phyloP scores from a whole-genome alignment of 2,888 invertebrate species.

The Hipparchia semele region DNA sequence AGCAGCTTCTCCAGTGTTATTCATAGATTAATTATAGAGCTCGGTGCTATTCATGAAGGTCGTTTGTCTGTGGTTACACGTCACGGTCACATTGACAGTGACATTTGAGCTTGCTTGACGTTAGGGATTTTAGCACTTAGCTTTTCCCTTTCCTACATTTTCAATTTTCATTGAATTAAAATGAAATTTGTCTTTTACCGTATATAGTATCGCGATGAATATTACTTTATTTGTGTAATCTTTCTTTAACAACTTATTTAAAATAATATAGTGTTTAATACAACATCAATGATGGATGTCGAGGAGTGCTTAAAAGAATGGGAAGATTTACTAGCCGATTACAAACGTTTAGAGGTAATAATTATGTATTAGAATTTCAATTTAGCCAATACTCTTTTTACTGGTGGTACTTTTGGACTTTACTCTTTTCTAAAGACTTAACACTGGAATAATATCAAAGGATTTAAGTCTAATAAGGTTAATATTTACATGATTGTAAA shows the following conservation, averaged over 20 bases:
- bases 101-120: too few relatives aligned
- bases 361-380: conserved; percentile 39
- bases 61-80: too few relatives aligned
- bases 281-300: conserved; percentile 75
- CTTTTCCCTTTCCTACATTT: conserved; percentile 17
- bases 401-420: conserved; percentile 1
- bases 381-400: conserved; percentile 1
- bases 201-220: conserved; percentile 28
- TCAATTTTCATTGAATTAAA: neutral
- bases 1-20: too few relatives aligned
- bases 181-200: conserved; percentile 25
- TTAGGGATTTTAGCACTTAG: conserved; percentile 10
- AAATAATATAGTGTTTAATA: conserved; percentile 15
- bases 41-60: too few relatives aligned
- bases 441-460: neutral
- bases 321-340: conserved; percentile 90
- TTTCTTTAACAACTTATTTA: conserved; percentile 4
- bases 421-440: neutral
- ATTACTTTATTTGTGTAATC: conserved; percentile 20
- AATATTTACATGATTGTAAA: too few relatives aligned
- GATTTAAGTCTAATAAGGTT: neutral
- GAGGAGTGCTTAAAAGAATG: conserved; percentile 88
- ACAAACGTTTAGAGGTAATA: conserved; percentile 91
- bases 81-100: too few relatives aligned
- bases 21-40: too few relatives aligned